Percentiles rank a stretch among this genome's conserved stretches.
Conservation (phyloP, 2,113 vertebrate genomes). For the Nycticebus coucang region DNA sequence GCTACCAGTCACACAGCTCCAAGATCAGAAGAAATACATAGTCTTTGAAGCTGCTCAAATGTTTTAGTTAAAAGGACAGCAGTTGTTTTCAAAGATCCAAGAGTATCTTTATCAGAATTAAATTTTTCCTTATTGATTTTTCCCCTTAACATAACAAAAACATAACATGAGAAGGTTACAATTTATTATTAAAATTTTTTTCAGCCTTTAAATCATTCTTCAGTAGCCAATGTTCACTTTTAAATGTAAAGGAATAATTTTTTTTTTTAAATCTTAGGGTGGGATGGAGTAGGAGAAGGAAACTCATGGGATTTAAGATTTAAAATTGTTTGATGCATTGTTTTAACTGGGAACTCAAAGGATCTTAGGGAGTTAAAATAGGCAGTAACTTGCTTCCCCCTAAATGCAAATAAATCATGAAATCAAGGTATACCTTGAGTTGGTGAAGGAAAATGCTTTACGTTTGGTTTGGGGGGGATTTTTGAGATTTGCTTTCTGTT, state of each 20-base stretch:
- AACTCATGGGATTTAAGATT: slow-evolving; percentile 53
- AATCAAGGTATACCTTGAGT: neutral
- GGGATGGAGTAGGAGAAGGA: slow-evolving; percentile 33
- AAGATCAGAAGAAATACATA: slow-evolving; percentile 90
- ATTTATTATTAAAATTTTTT: slow-evolving; percentile 86
- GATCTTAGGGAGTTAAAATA: neutral
- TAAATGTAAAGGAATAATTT: slow-evolving; percentile 73
- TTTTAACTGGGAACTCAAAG: slow-evolving; percentile 57
- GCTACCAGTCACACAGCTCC: slow-evolving; percentile 89
- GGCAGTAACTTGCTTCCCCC: slow-evolving; percentile 1
- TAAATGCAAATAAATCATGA: neutral
- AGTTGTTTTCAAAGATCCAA: slow-evolving; percentile 90
- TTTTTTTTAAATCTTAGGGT: slow-evolving; percentile 49
- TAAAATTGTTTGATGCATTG: slow-evolving; percentile 50
- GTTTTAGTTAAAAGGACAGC: slow-evolving; percentile 91
- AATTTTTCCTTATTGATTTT: slow-evolving; percentile 90
- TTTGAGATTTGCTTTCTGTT: neutral
- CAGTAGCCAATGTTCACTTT: slow-evolving; percentile 72
- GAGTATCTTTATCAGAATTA: slow-evolving; percentile 89
- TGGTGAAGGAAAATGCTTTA: slow-evolving; percentile 14
- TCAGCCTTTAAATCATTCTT: slow-evolving; percentile 79
- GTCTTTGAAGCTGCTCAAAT: slow-evolving; percentile 91
- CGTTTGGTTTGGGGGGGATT: neutral
- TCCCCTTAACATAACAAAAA: slow-evolving; percentile 83
- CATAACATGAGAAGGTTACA: slow-evolving; percentile 85